These are phyloP conservation scores for Heliconius charithonia DNA, from an alignment of 2,888 invertebrate species.

Conservation along the genomic window DNA sequence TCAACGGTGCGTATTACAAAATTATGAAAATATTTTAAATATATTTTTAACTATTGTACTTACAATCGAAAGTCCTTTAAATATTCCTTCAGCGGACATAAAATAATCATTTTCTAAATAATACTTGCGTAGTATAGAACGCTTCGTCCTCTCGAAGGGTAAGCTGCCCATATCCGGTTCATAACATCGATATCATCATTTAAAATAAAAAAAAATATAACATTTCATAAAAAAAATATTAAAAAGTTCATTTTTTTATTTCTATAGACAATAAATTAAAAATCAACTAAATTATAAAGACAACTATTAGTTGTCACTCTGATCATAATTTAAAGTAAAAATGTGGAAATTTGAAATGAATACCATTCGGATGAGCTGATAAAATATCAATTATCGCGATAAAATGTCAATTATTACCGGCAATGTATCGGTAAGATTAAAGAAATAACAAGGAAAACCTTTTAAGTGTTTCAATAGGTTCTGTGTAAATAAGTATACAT, in stretches of 20 bases:
- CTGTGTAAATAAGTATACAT: background rate
- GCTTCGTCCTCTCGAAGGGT: constrained; percentile 19
- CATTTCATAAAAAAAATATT: too few species aligned
- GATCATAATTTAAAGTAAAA: background rate
- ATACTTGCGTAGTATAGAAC: constrained; percentile 55
- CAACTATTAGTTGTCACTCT: background rate
- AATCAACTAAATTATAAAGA: too few species aligned
- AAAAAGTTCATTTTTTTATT: too few species aligned
- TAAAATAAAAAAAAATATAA: too few species aligned
- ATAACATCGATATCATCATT: background rate
- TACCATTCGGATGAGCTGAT: background rate
- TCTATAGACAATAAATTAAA: too few species aligned
- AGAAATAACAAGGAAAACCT: constrained; percentile 15
- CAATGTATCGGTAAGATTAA: constrained; percentile 1
- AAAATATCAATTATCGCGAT: constrained; percentile 10
- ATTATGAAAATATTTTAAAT: too few species aligned
- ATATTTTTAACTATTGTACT: constrained; percentile 33
- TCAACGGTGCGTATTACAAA: too few species aligned
- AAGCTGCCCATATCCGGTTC: constrained; percentile 14
- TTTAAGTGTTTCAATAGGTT: background rate
- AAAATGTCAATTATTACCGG: background rate
- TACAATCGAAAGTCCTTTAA: constrained; percentile 61
- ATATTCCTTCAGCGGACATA: constrained; percentile 60
- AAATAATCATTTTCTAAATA: constrained; percentile 60
- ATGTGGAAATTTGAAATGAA: background rate